phyloP scores from a whole-genome alignment of 2,888 invertebrate genomes.

The Plebejus anna region DNA sequence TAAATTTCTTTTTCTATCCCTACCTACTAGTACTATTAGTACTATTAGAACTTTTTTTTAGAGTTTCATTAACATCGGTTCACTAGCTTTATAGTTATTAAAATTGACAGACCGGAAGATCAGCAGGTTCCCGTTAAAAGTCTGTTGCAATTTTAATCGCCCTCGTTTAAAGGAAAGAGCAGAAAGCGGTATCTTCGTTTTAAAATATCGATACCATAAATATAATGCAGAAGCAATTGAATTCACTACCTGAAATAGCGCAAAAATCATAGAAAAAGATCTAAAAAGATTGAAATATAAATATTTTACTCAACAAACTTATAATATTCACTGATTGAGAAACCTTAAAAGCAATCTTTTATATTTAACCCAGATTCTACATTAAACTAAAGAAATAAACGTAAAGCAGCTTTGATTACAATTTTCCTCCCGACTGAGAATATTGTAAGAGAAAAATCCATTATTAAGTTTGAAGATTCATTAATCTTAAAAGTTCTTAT shows the following conservation, averaged over 20 bases:
- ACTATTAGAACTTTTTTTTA: no score
- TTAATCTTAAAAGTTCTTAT: slow-evolving; percentile 69
- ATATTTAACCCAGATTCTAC: not conserved
- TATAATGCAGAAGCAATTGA: slow-evolving; percentile 8
- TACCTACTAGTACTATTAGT: no score
- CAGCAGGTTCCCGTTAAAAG: not conserved
- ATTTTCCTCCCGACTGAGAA: slow-evolving; percentile 1
- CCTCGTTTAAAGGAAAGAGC: not conserved
- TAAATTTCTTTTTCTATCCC: no score
- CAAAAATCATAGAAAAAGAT: not conserved
- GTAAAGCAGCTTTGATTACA: not conserved
- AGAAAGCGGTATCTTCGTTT: slow-evolving; percentile 5
- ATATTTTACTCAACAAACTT: not conserved
- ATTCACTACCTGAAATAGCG: not conserved
- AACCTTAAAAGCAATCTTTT: not conserved
- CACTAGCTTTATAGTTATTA: no score
- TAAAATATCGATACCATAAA: not conserved
- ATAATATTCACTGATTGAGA: not conserved
- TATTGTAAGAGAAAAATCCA: slow-evolving; percentile 43
- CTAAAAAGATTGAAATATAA: not conserved
- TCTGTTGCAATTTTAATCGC: not conserved
- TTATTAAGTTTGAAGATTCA: slow-evolving; percentile 54
- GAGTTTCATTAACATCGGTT: no score
- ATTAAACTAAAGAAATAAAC: not conserved
- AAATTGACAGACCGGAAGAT: no score